Evolutionary conservation across 2,888 invertebrate genomes (phyloP).

Genomic region (Charanyca ferruginea): DNA sequence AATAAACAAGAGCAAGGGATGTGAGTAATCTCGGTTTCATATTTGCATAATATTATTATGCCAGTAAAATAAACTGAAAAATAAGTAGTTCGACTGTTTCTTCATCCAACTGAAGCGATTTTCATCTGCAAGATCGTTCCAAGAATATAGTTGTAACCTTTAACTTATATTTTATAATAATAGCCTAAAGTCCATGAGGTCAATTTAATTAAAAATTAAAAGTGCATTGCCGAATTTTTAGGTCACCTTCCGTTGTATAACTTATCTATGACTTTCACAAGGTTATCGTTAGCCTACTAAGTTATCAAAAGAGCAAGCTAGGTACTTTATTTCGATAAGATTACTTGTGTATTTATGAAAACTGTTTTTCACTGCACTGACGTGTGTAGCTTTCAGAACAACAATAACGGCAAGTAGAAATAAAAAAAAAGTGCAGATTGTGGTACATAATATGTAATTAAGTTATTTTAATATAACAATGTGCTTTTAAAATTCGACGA

Average conservation of each 20-base stretch:
- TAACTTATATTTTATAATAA: constrained; percentile 7
- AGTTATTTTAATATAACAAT: constrained; percentile 5
- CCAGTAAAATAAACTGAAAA: background rate
- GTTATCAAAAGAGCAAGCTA: constrained; percentile 40
- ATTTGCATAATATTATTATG: background rate
- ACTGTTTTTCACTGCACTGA: constrained; percentile 16
- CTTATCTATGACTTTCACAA: constrained; percentile 70
- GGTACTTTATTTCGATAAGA: constrained; percentile 36
- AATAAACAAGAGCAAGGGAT: background rate
- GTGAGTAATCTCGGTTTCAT: background rate
- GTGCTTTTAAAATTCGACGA: background rate
- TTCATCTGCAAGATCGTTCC: constrained; percentile 8
- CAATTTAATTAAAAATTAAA: constrained; percentile 50
- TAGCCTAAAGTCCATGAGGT: constrained; percentile 49
- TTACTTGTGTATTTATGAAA: constrained; percentile 12
- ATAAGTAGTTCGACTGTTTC: background rate
- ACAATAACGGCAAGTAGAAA: constrained; percentile 9
- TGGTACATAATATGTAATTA: background rate
- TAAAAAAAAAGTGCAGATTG: constrained; percentile 4
- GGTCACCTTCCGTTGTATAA: constrained; percentile 72
- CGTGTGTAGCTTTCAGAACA: constrained; percentile 14
- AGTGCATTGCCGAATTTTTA: constrained; percentile 67
- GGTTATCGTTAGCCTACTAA: constrained; percentile 59
- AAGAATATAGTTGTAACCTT: constrained; percentile 29
- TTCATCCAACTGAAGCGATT: background rate